Evolutionary conservation across 1,140 invertebrate species (phyloP), one percentile per base, ranked within the genome.

Genomic region (Sipha flava): DNA sequence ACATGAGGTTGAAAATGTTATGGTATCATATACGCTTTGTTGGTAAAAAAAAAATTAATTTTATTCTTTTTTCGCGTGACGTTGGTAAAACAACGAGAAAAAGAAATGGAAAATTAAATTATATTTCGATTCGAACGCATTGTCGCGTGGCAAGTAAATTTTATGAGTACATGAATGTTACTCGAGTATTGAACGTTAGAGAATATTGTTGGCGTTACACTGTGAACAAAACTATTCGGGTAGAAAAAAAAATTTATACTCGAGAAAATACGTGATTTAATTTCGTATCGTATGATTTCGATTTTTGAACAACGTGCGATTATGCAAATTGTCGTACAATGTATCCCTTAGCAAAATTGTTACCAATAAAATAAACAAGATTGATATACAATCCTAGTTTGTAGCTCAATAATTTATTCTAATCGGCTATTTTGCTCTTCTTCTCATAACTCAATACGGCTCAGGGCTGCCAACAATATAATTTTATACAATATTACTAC

Each of bases 281-380:
- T 49, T n/a, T 29, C 2, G 31, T 57, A 43, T 12, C 16, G 49
- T 45, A 23, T 14, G 31, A n/a, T 59, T 77, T 52, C 45, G 9
- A 34, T 26, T 73, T 57, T 40, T 40, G 26, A 57, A 54, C 31
- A 52, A 34, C 31, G 34, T 34, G 49, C 91, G 72, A 75, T 75
- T 75, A 43, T 57, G 73, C 43, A 59, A 77, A 77, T 57, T 57
- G 3, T 16, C 6, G n/a, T 52, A 52, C 6, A 23, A 21, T 37
- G 21, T 47, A 70, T 26, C 47, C 49, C 52, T 77, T 4, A 7
- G 43, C 73, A 43, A 77, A 77, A 54, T 59, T 52, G 52, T 77
- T 34, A 40, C 73, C 52, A 57, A 16, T 40, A 77, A 77, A 37
- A 77, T 77, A 77, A 77, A 77, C 73, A 77, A 40, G 34, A 34